Base-by-base conservation (phyloP, 2,113 vertebrate genomes). In the Morone chrysops region DNA sequence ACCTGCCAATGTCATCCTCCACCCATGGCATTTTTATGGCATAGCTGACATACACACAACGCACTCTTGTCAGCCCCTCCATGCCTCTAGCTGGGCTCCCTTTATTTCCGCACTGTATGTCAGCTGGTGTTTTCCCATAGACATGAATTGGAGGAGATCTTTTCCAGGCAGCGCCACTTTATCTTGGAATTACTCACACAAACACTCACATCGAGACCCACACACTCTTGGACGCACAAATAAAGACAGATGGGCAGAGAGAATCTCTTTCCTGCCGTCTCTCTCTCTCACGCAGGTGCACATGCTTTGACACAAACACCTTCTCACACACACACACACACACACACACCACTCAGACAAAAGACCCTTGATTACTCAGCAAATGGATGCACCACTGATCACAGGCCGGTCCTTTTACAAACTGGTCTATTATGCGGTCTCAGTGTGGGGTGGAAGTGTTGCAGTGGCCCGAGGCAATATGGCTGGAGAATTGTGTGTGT, bases 11-110 rank as follows among this genome's bases (percentile, higher is more conserved):
- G 85, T 94, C 93, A 92, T 83, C 91, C 86, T 83, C 87, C 86
- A 91, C 41, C 88, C 93, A 92, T 94, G 94, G 90, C 93, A 95
- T 95, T 92, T 93, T 93, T 94, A 92, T 94, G 93, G 93, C 93
- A 88, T 83, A 89, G 88, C 87, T 89, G 92, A 89, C 90, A 92
- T 87, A 92, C 76, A 71, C 83, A 93, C 87, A 88, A 89, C 91
- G 63, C 92, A 63, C 75, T 43, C 87, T 70, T 74, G n/a, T 74
- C 86, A 88, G 78, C 62, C 66, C 36, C 80, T 81, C 68, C 11
- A 5, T 53, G 56, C 67, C 86, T 80, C 69, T n/a, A 51, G 72
- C 56, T 7, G 10, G 76, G 72, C 68, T 72, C 63, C 82, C 69
- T 92, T 92, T 89, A 82, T 87, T 70, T 69, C 70, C 0, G 18